Percentiles rank a stretch among this genome's conserved stretches.
phyloP scores from a whole-genome alignment of 2,113 vertebrate species.

The Nasalis larvatus region DNA sequence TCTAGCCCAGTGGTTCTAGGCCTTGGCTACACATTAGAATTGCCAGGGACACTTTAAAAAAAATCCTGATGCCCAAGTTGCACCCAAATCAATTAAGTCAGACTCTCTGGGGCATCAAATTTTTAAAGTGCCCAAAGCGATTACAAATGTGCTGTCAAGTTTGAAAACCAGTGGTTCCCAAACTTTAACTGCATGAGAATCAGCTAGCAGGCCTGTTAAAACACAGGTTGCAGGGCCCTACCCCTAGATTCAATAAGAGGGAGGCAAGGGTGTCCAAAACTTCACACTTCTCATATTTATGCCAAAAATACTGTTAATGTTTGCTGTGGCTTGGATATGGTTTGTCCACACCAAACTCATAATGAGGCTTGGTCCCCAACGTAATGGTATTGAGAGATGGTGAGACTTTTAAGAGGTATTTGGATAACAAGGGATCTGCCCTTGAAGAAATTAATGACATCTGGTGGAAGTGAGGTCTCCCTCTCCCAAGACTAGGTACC shows the following conservation, averaged over 20 bases:
- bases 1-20: not conserved
- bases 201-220: not conserved
- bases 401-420: not conserved
- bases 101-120: not conserved
- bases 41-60: not conserved
- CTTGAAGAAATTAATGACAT: too few species aligned
- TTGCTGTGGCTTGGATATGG: not conserved
- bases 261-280: not conserved
- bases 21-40: not conserved
- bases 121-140: not conserved
- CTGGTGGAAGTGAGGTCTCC: not conserved
- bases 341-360: not conserved
- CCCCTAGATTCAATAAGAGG: too few species aligned
- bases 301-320: not conserved
- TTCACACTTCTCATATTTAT: not conserved
- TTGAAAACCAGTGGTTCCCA: not conserved
- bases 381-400: not conserved
- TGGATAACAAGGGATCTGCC: not conserved
- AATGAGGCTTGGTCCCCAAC: not conserved
- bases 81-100: not conserved
- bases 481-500: not conserved
- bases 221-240: too few species aligned
- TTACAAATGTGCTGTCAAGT: not conserved
- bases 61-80: not conserved
- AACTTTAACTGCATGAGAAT: not conserved